Evolutionary conservation across 2,888 invertebrate genomes (phyloP).

Genomic region (Spilarctia lutea): DNA sequence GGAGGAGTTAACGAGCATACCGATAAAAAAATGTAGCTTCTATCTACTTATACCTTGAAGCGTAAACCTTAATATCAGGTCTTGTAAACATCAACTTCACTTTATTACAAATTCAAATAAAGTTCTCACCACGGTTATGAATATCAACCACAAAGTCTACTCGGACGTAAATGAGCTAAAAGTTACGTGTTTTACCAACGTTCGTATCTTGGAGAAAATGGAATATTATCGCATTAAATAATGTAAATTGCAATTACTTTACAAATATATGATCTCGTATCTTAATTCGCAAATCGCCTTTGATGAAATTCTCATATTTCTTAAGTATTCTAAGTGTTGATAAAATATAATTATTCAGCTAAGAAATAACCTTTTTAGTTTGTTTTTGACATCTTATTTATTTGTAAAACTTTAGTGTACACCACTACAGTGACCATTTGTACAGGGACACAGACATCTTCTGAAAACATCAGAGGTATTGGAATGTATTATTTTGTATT

Average conservation of each 20-base stretch:
- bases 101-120: not conserved
- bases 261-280: not conserved
- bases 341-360: no score
- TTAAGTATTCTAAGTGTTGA: no score
- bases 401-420: no score
- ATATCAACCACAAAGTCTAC: not conserved
- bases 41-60: no score
- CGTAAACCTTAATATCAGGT: no score
- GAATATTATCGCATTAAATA: not conserved
- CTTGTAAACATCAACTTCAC: not conserved
- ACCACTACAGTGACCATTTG: no score
- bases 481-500: no score
- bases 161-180: not conserved
- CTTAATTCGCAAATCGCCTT: not conserved
- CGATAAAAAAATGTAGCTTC: no score
- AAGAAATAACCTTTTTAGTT: no score
- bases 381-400: no score
- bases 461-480: not conserved
- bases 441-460: no score
- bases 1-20: no score
- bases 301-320: not conserved
- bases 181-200: not conserved
- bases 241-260: not conserved
- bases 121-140: not conserved
- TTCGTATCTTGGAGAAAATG: not conserved